These are phyloP conservation scores for Platycheirus albimanus DNA, from an alignment of 2,888 invertebrate species.

Conservation along the genomic window DNA sequence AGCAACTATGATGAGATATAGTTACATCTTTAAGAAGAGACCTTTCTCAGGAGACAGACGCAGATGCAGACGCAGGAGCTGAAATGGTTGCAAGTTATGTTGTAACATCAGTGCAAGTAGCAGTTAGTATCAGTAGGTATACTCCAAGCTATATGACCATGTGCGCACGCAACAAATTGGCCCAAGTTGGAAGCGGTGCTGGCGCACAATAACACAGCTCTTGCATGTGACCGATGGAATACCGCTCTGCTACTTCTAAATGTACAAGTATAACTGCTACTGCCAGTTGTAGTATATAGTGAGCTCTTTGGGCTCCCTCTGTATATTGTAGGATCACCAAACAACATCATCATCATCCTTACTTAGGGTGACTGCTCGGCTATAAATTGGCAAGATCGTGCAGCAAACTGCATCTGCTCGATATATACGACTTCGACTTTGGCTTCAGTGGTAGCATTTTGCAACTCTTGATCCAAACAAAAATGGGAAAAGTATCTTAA, in stretches of 20 bases:
- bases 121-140: too few relatives aligned
- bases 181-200: conserved; percentile 32
- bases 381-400: conserved; percentile 71
- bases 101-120: conserved; percentile 46
- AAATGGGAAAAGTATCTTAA: conserved; percentile 43
- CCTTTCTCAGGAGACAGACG: conserved; percentile 27
- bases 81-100: conserved; percentile 54
- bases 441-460: conserved; percentile 56
- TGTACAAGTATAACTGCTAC: background rate
- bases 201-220: conserved; percentile 41
- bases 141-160: conserved; percentile 39
- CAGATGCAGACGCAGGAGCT: conserved; percentile 15
- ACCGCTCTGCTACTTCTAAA: background rate
- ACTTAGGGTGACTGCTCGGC: conserved; percentile 65
- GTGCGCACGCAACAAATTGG: conserved; percentile 73
- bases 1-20: conserved; percentile 12
- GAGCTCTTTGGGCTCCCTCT: conserved; percentile 53
- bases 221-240: conserved; percentile 61
- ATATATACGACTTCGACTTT: conserved; percentile 36
- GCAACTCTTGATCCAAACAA: conserved; percentile 41
- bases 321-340: conserved; percentile 55
- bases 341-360: conserved; percentile 62
- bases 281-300: too few relatives aligned
- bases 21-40: conserved; percentile 38
- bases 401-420: conserved; percentile 65